Evolutionary conservation across 2,113 vertebrate genomes (phyloP).

Genomic region (Lepisosteus osseus): DNA sequence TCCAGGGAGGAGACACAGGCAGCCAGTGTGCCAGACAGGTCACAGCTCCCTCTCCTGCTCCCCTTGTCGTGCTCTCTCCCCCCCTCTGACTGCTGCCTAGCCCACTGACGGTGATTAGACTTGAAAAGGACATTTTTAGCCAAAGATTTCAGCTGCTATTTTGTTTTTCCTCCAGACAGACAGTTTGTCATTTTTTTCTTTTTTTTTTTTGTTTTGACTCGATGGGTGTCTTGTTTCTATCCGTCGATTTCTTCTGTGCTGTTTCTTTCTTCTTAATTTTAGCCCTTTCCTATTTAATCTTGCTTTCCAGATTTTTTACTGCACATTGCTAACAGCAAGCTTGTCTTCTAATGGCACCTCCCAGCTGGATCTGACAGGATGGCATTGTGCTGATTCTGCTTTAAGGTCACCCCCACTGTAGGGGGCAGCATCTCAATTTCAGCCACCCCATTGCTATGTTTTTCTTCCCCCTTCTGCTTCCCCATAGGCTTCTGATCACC

Average conservation of each 20-base stretch:
- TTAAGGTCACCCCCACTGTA: conserved; percentile 64
- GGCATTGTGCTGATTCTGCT: conserved; percentile 36
- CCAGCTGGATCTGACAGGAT: conserved; percentile 54
- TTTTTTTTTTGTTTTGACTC: conserved; percentile 20
- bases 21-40: conserved; percentile 41
- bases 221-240: conserved; percentile 1
- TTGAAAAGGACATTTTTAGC: conserved; percentile 69
- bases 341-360: conserved; percentile 43
- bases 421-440: conserved; percentile 49
- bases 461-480: conserved; percentile 44
- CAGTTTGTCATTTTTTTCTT: conserved; percentile 10
- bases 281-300: background rate
- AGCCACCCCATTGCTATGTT: conserved; percentile 34
- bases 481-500: conserved; percentile 22
- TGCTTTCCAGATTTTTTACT: conserved; percentile 1
- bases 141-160: conserved; percentile 58
- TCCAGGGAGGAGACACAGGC: conserved; percentile 37
- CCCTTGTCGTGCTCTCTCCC: conserved; percentile 19
- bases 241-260: background rate
- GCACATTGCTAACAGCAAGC: conserved; percentile 32
- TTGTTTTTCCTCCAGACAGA: conserved; percentile 55
- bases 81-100: conserved; percentile 46
- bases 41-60: conserved; percentile 11
- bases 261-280: background rate
- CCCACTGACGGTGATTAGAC: conserved; percentile 65